phyloP scores from a whole-genome alignment of 1,140 invertebrate species.

The Diabrotica virgifera region DNA sequence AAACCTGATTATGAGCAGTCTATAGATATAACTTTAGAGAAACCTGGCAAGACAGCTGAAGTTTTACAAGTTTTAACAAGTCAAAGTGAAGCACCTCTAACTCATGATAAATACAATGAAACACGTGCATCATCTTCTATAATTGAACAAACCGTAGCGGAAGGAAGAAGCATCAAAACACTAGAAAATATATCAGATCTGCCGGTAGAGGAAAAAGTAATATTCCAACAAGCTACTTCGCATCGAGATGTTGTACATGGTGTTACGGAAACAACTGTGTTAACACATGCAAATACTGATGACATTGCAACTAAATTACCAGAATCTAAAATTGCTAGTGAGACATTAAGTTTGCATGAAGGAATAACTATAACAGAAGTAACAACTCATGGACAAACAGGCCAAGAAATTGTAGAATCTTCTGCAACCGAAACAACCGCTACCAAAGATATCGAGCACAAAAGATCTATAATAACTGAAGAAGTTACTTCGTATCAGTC shows the following conservation, averaged over 20 bases:
- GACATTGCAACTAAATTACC: slow-evolving; percentile 37
- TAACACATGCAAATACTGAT: slow-evolving; percentile 45
- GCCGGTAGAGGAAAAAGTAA: slow-evolving; percentile 27
- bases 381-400: slow-evolving; percentile 50
- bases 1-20: slow-evolving; percentile 14
- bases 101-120: slow-evolving; percentile 21
- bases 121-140: slow-evolving; percentile 29
- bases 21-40: slow-evolving; percentile 26
- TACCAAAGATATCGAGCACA: slow-evolving; percentile 45
- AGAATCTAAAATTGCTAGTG: slow-evolving; percentile 44
- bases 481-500: slow-evolving; percentile 41
- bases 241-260: slow-evolving; percentile 41
- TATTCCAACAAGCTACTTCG: slow-evolving; percentile 21
- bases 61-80: slow-evolving; percentile 25
- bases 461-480: slow-evolving; percentile 36
- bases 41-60: slow-evolving; percentile 26
- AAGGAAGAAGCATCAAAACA: slow-evolving; percentile 35
- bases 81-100: slow-evolving; percentile 20
- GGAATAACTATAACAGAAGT: slow-evolving; percentile 52
- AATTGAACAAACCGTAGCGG: slow-evolving; percentile 36
- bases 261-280: slow-evolving; percentile 50
- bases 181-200: slow-evolving; percentile 25
- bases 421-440: slow-evolving; percentile 48
- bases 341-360: slow-evolving; percentile 49
- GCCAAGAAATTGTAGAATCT: slow-evolving; percentile 47